A percentile compares a stretch with the other conserved stretches of the same genome.
Evolutionary conservation across 2,797 vertebrate species (phyloP).

Genomic region (Chaenodraco wilsoni): DNA sequence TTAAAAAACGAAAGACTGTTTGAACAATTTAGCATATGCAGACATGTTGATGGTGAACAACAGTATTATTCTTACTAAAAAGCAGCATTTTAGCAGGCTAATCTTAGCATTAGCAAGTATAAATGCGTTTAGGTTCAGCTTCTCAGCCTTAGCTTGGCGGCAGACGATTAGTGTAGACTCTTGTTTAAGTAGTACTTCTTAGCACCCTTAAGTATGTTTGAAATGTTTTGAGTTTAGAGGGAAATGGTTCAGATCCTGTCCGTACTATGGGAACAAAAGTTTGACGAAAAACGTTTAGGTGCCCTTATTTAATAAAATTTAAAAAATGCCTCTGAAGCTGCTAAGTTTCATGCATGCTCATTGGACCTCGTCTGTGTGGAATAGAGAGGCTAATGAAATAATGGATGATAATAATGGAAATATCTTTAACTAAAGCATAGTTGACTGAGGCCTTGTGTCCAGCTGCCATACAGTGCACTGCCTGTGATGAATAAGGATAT

Average conservation of each 20-base stretch:
- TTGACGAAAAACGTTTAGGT: not conserved
- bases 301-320: not conserved
- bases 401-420: conserved; percentile 24
- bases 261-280: not conserved
- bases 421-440: not conserved
- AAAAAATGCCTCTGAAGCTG: not conserved
- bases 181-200: not conserved
- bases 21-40: not conserved
- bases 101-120: not conserved
- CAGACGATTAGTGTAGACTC: not conserved
- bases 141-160: not conserved
- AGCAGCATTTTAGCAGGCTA: not conserved
- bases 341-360: not conserved
- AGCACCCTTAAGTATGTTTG: not conserved
- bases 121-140: not conserved
- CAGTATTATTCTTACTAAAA: not conserved
- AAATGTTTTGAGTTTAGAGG: not conserved
- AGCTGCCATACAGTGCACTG: not conserved
- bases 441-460: conserved; percentile 5
- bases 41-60: not conserved
- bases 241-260: not conserved
- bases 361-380: not conserved
- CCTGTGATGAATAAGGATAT: conserved; percentile 24
- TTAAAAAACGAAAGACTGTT: not conserved
- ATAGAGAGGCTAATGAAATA: conserved; percentile 11